Evolutionary conservation across 2,113 vertebrate species (phyloP).

Genomic region (Mormoops blainvillei): DNA sequence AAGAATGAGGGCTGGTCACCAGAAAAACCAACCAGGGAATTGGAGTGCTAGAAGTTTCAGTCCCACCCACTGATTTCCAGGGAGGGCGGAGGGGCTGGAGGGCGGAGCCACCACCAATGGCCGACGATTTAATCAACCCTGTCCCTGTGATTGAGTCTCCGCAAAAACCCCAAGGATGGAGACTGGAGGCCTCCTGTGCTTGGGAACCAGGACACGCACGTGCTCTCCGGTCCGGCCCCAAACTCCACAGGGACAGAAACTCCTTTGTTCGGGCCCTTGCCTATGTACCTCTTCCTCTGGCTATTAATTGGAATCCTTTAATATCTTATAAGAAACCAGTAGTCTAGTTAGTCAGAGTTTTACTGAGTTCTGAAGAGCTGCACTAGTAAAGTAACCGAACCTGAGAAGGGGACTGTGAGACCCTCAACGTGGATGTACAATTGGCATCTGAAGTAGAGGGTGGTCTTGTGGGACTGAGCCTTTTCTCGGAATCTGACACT

Average conservation of each 20-base stretch:
- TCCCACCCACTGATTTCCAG: not conserved
- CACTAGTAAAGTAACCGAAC: not conserved
- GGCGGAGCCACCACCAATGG: not conserved
- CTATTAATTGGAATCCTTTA: not conserved
- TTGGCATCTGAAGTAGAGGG: not conserved
- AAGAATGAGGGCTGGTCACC: not conserved
- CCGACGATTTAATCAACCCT: not conserved
- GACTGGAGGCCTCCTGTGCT: not conserved
- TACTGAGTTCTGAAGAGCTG: not conserved
- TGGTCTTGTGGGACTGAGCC: not conserved
- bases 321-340: not conserved
- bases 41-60: not conserved
- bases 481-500: too few relatives aligned
- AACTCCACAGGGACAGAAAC: not conserved
- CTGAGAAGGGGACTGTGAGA: rapidly evolving
- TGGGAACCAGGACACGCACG: rapidly evolving
- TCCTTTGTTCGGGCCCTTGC: not conserved
- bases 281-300: not conserved
- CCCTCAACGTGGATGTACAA: not conserved
- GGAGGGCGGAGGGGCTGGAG: not conserved
- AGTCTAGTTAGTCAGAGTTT: not conserved
- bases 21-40: not conserved
- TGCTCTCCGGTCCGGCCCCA: rapidly evolving
- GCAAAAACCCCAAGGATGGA: not conserved
- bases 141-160: not conserved